phyloP scores from a whole-genome alignment of 2,888 invertebrate species.

The Sicus ferrugineus region DNA sequence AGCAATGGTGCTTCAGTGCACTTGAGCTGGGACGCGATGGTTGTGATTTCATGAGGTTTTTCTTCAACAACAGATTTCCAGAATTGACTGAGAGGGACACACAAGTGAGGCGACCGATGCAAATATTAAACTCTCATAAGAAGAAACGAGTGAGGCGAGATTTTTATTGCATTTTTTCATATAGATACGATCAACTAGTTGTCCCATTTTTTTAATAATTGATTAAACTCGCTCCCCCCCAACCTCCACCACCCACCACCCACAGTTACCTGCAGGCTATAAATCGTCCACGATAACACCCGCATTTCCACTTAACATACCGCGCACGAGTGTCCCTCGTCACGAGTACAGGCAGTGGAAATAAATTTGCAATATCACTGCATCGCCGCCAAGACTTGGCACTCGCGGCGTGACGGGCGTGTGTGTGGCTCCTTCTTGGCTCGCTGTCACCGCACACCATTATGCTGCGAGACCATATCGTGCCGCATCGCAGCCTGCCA shows the following conservation, averaged over 20 bases:
- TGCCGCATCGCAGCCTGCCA: background rate
- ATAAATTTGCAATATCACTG: constrained; percentile 14
- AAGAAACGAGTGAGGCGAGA: too few relatives aligned
- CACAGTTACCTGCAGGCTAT: too few relatives aligned
- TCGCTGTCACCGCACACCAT: constrained; percentile 7
- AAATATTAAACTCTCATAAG: too few relatives aligned
- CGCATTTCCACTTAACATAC: too few relatives aligned
- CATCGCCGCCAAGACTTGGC: background rate
- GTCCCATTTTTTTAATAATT: background rate
- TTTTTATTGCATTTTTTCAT: too few relatives aligned
- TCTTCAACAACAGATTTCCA: background rate
- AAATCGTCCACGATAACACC: background rate
- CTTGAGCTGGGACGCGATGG: background rate
- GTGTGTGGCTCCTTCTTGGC: background rate
- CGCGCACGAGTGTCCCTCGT: too few relatives aligned
- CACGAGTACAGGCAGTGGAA: background rate
- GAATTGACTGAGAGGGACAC: background rate
- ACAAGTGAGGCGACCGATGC: background rate
- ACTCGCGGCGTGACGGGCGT: background rate
- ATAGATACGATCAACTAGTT: background rate
- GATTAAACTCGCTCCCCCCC: background rate
- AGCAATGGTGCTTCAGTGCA: background rate
- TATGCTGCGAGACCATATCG: background rate
- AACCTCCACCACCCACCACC: background rate
- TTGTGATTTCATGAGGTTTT: background rate